phyloP scores from a whole-genome alignment of 2,113 vertebrate genomes.

The Larimichthys crocea region DNA sequence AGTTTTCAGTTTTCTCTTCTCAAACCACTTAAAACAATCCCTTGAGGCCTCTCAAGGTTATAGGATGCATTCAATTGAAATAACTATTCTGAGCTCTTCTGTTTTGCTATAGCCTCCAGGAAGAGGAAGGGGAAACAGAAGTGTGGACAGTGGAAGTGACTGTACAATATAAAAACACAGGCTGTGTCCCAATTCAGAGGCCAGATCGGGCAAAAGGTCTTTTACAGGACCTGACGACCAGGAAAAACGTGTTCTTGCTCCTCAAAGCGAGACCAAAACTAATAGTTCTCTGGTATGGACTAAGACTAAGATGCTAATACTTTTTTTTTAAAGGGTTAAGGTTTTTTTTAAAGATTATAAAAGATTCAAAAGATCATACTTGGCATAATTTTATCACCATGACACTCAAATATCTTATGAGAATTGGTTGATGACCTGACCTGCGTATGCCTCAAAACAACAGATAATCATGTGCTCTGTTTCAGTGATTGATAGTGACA shows the following conservation, averaged over 20 bases:
- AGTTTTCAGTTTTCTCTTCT: neutral
- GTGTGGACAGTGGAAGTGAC: conserved; percentile 16
- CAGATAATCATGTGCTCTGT: too few relatives aligned
- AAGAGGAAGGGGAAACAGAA: conserved; percentile 55
- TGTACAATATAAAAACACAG: conserved; percentile 21
- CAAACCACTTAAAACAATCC: neutral
- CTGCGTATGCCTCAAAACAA: too few relatives aligned
- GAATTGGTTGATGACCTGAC: too few relatives aligned
- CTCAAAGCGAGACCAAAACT: neutral
- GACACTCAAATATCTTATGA: too few relatives aligned
- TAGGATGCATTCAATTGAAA: conserved; percentile 8
- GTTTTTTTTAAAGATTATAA: too few relatives aligned
- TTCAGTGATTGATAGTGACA: too few relatives aligned
- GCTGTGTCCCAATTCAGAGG: conserved; percentile 12
- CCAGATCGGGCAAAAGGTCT: neutral
- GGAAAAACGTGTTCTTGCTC: neutral
- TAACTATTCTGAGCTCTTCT: conserved; percentile 30
- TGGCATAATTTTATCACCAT: too few relatives aligned
- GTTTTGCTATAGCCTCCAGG: conserved; percentile 25
- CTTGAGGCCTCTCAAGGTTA: conserved; percentile 1
- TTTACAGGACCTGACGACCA: conserved; percentile 1
- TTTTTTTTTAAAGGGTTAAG: too few relatives aligned
- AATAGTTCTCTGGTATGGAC: neutral
- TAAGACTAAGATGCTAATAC: neutral
- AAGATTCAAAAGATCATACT: too few relatives aligned